phyloP scores from a whole-genome alignment of 2,113 vertebrate species.

The Potamarius usumacintae region DNA sequence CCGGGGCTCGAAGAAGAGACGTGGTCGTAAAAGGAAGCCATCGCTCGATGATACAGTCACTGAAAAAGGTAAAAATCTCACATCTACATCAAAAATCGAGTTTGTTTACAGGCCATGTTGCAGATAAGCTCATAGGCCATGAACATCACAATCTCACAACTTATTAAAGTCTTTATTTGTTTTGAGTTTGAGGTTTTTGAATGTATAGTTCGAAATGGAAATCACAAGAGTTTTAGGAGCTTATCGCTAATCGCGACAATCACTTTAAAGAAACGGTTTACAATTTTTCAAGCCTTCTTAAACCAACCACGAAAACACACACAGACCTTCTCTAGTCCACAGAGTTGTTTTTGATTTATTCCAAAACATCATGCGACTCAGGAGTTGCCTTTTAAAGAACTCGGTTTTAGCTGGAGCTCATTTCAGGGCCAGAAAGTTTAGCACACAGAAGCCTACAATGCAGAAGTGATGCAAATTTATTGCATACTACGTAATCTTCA shows the following conservation, averaged over 20 bases:
- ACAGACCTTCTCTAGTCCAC: not conserved
- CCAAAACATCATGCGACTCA: not conserved
- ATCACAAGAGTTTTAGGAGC: not conserved
- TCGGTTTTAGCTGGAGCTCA: not conserved
- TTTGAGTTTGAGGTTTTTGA: not conserved
- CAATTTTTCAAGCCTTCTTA: not conserved
- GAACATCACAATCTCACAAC: not conserved
- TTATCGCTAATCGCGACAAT: not conserved
- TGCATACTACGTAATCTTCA: not conserved
- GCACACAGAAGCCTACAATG: not conserved
- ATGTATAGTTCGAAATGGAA: not conserved
- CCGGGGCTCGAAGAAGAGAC: slow-evolving; percentile 38
- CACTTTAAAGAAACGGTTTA: not conserved
- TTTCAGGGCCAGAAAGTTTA: not conserved
- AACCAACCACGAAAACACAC: not conserved
- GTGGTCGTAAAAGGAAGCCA: slow-evolving; percentile 9
- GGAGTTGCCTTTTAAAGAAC: not conserved
- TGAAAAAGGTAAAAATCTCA: slow-evolving; percentile 20
- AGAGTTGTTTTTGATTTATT: not conserved
- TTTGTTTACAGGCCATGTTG: not conserved
- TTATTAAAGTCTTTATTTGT: not conserved
- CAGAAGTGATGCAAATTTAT: not conserved
- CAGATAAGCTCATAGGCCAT: not conserved
- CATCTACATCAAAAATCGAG: not conserved
- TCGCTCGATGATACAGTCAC: not conserved